A percentile compares a stretch with the other conserved stretches of the same genome.
These are phyloP conservation scores for Peromyscus nudipes DNA, from an alignment of 2,797 vertebrate genomes.

Conservation along the genomic window DNA sequence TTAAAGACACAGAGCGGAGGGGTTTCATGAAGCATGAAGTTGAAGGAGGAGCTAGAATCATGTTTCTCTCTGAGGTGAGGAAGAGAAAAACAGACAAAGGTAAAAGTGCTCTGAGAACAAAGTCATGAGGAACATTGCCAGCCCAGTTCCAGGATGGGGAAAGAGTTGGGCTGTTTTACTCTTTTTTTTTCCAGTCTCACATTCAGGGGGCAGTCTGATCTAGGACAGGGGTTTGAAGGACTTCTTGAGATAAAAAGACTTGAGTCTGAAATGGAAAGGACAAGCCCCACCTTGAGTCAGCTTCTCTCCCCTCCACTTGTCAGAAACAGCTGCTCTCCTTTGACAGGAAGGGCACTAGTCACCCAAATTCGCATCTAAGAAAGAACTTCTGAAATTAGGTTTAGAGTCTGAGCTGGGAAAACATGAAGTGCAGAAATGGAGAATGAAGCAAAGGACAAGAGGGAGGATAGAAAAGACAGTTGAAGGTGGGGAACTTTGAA, in stretches of 20 bases:
- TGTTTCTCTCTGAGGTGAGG: background rate
- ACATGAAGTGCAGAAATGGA: background rate
- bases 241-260: background rate
- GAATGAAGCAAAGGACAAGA: background rate
- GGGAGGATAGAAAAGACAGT: background rate
- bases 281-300: background rate
- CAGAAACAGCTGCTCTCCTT: background rate
- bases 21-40: background rate
- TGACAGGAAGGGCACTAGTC: background rate
- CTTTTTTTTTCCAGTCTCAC: background rate
- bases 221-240: background rate
- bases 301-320: background rate
- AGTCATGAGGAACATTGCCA: background rate
- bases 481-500: background rate
- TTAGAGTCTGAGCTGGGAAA: background rate
- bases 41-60: background rate
- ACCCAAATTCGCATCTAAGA: background rate
- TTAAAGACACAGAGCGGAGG: background rate
- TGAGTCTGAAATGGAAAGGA: background rate
- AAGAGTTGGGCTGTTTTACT: background rate
- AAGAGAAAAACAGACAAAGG: background rate
- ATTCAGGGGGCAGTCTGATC: background rate
- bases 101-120: background rate
- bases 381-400: background rate
- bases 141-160: background rate